Conservation (phyloP, 2,888 invertebrate genomes). For the Cheilosia urbana region DNA sequence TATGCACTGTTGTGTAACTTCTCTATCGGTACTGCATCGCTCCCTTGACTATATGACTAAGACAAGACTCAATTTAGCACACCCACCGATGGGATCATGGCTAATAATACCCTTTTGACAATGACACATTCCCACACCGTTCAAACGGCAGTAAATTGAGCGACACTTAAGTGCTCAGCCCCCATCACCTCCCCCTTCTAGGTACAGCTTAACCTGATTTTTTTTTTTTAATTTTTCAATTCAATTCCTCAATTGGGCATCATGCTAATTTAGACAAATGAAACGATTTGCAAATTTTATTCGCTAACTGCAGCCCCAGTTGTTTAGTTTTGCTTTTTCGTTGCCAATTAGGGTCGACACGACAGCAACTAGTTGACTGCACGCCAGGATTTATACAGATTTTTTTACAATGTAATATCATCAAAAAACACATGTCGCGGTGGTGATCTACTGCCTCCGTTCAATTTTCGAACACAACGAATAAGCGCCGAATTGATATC, state of each 20-base stretch:
- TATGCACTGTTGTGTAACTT: not conserved
- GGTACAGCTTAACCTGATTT: constrained; percentile 38
- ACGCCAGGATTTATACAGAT: constrained; percentile 27
- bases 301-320: constrained; percentile 42
- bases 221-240: constrained; percentile 50
- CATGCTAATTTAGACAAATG: constrained; percentile 62
- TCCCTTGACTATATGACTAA: not conserved
- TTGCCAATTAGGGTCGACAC: constrained; percentile 46
- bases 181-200: not conserved
- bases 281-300: constrained; percentile 50
- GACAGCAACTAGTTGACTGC: constrained; percentile 21
- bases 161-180: not conserved
- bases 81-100: not conserved
- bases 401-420: constrained; percentile 17
- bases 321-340: not conserved
- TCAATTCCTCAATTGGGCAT: constrained; percentile 58
- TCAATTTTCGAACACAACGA: not conserved
- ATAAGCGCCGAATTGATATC: constrained; percentile 28
- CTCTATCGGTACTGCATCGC: not conserved
- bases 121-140: not conserved
- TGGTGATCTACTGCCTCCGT: not conserved
- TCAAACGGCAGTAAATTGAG: not conserved
- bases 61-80: not conserved
- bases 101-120: not conserved
- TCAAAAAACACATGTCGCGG: constrained; percentile 17